phyloP scores from a whole-genome alignment of 2,113 vertebrate genomes.

The Terrapene triunguis region DNA sequence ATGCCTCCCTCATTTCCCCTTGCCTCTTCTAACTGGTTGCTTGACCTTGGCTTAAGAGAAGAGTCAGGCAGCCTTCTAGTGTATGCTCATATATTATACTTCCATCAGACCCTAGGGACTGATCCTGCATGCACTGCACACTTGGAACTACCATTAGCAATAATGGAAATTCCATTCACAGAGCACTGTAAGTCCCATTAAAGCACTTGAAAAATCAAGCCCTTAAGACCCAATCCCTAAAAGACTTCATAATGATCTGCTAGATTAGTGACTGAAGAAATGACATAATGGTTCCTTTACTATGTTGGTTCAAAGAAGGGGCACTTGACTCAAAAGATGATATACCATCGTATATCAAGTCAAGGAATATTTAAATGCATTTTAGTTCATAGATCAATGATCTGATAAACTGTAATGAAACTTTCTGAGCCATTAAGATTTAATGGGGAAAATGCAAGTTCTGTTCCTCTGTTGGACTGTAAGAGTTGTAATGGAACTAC shows the following conservation, averaged over 20 bases:
- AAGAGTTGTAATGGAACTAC: slow-evolving; percentile 27
- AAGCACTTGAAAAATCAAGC: background rate
- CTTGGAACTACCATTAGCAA: background rate
- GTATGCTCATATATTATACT: too few species aligned
- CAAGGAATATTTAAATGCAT: slow-evolving; percentile 70
- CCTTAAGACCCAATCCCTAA: background rate
- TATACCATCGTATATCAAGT: slow-evolving; percentile 63
- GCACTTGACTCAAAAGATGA: slow-evolving; percentile 36
- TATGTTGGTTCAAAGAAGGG: slow-evolving; percentile 47
- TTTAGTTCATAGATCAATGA: slow-evolving; percentile 70
- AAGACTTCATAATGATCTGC: slow-evolving; percentile 60
- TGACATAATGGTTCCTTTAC: slow-evolving; percentile 44
- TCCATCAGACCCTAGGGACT: background rate
- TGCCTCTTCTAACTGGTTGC: too few species aligned
- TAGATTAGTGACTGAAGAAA: slow-evolving; percentile 65
- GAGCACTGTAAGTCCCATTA: background rate
- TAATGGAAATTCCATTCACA: background rate
- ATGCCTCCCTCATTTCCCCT: too few species aligned
- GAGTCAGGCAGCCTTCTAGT: too few species aligned
- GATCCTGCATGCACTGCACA: background rate
- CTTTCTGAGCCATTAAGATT: slow-evolving; percentile 55
- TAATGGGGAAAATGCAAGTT: slow-evolving; percentile 59
- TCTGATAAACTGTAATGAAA: slow-evolving; percentile 72
- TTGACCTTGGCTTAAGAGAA: too few species aligned
- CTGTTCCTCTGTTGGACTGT: slow-evolving; percentile 45